phyloP scores from a whole-genome alignment of 2,888 invertebrate genomes.

The Empis stercorea region DNA sequence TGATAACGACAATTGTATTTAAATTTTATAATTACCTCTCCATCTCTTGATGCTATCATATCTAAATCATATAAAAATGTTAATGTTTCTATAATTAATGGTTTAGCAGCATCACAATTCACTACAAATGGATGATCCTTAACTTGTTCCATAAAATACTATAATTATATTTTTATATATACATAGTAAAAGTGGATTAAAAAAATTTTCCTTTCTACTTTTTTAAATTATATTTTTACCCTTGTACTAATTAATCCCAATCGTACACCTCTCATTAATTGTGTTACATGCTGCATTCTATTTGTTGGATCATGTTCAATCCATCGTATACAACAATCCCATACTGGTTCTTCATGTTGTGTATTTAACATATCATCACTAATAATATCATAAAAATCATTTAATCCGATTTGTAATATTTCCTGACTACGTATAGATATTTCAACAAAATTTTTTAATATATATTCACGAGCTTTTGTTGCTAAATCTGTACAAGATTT shows the following conservation, averaged over 20 bases:
- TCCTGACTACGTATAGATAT: constrained; percentile 62
- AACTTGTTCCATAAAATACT: constrained; percentile 82
- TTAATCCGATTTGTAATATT: constrained; percentile 54
- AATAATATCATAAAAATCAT: constrained; percentile 63
- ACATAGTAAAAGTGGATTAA: too few relatives aligned
- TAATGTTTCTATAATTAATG: constrained; percentile 79
- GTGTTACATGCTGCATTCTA: constrained; percentile 61
- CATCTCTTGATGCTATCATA: constrained; percentile 66
- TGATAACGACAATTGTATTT: background rate
- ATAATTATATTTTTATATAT: constrained; percentile 18
- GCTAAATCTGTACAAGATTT: constrained; percentile 63
- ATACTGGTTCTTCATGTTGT: constrained; percentile 74
- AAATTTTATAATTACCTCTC: constrained; percentile 43
- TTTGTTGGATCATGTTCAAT: constrained; percentile 62
- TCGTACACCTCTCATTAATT: constrained; percentile 66
- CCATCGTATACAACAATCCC: constrained; percentile 80
- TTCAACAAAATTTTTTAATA: constrained; percentile 64
- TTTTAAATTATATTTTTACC: constrained; percentile 28
- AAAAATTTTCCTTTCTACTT: too few relatives aligned
- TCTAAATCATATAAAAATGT: constrained; percentile 87
- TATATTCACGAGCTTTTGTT: constrained; percentile 51
- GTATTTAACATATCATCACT: constrained; percentile 76
- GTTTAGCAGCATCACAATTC: constrained; percentile 69
- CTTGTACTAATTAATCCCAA: constrained; percentile 71
- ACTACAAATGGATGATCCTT: constrained; percentile 79